These are phyloP conservation scores for Heliconius hewitsoni DNA, from an alignment of 1,140 invertebrate genomes.

Conservation along the genomic window DNA sequence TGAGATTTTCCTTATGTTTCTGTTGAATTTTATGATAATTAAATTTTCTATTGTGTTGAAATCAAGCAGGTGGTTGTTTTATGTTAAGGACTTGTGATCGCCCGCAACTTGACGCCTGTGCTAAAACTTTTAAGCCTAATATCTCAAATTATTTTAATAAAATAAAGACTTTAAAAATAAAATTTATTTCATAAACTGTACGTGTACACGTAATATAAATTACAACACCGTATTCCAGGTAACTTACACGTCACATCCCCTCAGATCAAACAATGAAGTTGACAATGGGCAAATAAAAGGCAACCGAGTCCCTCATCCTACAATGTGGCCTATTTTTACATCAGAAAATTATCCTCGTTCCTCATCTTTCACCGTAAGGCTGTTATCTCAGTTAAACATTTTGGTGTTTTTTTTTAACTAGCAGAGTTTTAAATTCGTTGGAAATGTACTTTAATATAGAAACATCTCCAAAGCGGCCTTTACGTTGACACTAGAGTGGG, in stretches of 20 bases:
- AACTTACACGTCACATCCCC: slow-evolving; percentile 43
- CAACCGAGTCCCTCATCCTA: slow-evolving; percentile 47
- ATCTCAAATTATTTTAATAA: background rate
- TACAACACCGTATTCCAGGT: slow-evolving; percentile 59
- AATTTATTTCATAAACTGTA: background rate
- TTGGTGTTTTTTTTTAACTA: slow-evolving; percentile 53
- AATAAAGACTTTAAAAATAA: background rate
- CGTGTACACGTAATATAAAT: slow-evolving; percentile 60
- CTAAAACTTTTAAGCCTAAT: background rate
- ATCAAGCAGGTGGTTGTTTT: background rate
- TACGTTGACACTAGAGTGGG: slow-evolving; percentile 34
- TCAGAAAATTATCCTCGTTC: slow-evolving; percentile 64
- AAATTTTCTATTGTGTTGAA: slow-evolving; percentile 19
- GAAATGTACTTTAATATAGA: slow-evolving; percentile 43
- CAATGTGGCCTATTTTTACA: slow-evolving; percentile 66
- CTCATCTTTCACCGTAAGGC: slow-evolving; percentile 51
- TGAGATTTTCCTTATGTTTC: slow-evolving; percentile 28
- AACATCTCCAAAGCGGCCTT: slow-evolving; percentile 43
- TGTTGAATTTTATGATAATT: slow-evolving; percentile 20
- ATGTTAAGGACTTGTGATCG: background rate
- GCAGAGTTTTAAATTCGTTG: slow-evolving; percentile 45
- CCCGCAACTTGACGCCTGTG: too few relatives aligned
- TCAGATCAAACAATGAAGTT: slow-evolving; percentile 61
- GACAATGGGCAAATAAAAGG: slow-evolving; percentile 67
- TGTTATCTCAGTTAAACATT: slow-evolving; percentile 70